These are phyloP conservation scores for Proterorhinus semilunaris DNA, from an alignment of 2,113 vertebrate species.

Conservation along the genomic window DNA sequence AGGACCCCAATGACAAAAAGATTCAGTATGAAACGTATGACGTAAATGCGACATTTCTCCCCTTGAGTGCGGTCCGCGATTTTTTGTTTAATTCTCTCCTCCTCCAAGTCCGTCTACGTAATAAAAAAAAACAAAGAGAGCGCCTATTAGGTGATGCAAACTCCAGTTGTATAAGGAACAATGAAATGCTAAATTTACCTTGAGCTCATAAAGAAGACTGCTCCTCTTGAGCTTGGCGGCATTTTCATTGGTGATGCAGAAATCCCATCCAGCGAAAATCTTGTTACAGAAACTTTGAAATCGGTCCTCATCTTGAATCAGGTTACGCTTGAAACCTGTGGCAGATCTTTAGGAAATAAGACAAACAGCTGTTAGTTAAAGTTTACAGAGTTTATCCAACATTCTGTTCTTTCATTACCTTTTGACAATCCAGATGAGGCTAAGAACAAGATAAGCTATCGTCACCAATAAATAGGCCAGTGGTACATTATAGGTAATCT, in stretches of 20 bases:
- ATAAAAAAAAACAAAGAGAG: neutral
- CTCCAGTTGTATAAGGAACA: neutral
- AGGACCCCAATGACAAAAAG: constrained; percentile 82
- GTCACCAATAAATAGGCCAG: constrained; percentile 90
- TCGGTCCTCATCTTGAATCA: constrained; percentile 84
- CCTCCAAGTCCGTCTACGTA: constrained; percentile 87
- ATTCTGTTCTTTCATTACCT: constrained; percentile 73
- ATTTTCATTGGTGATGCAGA: constrained; percentile 86
- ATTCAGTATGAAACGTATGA: constrained; percentile 84
- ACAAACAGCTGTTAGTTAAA: neutral
- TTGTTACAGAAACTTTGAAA: constrained; percentile 98
- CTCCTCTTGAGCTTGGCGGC: constrained; percentile 81
- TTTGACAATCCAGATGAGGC: constrained; percentile 91
- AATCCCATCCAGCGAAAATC: constrained; percentile 96
- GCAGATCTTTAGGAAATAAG: constrained; percentile 77
- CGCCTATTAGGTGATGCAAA: neutral
- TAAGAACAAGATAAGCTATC: constrained; percentile 84
- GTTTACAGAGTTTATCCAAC: neutral
- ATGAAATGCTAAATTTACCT: constrained; percentile 65
- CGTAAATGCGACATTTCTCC: constrained; percentile 85
- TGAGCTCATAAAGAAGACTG: constrained; percentile 87
- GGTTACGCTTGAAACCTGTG: constrained; percentile 85
- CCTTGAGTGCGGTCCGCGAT: constrained; percentile 81
- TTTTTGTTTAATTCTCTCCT: constrained; percentile 87
- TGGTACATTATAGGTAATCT: constrained; percentile 81